These are phyloP conservation scores for Eupsilia transversa DNA, from an alignment of 2,888 invertebrate species.

Conservation along the genomic window DNA sequence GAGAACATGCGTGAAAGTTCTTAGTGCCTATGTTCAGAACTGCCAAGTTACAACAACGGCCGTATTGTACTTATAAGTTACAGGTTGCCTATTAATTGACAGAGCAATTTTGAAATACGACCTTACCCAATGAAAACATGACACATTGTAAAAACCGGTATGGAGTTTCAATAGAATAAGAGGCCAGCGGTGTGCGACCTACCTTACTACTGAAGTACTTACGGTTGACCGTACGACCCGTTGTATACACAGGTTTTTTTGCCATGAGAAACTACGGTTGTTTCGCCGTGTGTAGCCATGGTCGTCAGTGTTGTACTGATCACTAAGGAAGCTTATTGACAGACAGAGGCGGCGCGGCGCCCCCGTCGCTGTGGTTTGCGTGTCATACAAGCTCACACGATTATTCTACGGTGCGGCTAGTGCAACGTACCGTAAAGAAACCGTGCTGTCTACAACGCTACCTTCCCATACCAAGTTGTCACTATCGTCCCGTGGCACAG, in stretches of 20 bases:
- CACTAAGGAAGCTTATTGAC: background rate
- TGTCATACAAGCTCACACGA: background rate
- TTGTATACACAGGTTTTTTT: background rate
- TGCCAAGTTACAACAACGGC: too few species aligned
- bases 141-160: background rate
- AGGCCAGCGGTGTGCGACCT: background rate
- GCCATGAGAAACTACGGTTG: background rate
- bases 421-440: background rate
- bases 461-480: background rate
- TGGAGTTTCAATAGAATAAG: background rate
- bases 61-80: too few species aligned
- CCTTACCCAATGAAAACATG: background rate
- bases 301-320: background rate
- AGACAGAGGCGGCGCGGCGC: too few species aligned
- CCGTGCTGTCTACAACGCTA: background rate
- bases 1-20: too few species aligned
- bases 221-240: background rate
- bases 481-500: constrained; percentile 3
- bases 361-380: background rate
- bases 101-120: too few species aligned
- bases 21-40: too few species aligned
- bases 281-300: too few species aligned
- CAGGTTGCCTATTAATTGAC: too few species aligned
- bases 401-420: background rate
- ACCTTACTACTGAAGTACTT: background rate